Evolutionary conservation across 2,797 vertebrate species (phyloP), one percentile per base, ranked within the genome.

Genomic region (Adrianichthys oophorus): DNA sequence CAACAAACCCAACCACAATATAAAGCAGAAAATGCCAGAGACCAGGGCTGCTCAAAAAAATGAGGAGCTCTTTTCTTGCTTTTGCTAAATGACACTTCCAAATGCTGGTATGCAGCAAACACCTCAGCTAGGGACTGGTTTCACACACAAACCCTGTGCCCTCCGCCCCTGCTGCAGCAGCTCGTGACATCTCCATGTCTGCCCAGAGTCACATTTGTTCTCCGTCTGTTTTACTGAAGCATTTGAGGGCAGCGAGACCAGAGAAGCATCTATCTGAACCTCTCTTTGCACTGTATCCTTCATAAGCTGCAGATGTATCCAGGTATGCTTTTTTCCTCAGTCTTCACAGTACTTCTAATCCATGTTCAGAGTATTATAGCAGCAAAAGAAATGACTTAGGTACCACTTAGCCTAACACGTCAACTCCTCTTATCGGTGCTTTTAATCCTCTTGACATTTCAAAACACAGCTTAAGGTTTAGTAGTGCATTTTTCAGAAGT

Each of bases 391-490:
- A 78, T 82, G 65, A 76, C 68, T 74, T 71, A 37, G 32, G 32
- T 37, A 10, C 10, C 70, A 69, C 70, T 86, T 72, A 74, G 76
- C 63, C 81, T 75, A 81, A 76, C 79, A 80, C 70, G 59, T 59
- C 67, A 68, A 68, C 64, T 52, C 46, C 56, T 70, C 71, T 82
- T 78, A 78, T 74, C 69, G 49, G 56, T 37, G 52, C 73, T 48
- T 74, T 83, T 80, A 80, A 88, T 87, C 84, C 82, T 79, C 66
- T 74, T 85, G 86, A 70, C 75, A 86, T 87, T 89, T 87, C 24
- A 78, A 65, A 75, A 65, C 54, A 48, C 48, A 62, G 65, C 43
- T 0, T 43, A 44, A 49, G 43, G 37, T 76, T 48, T 50, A 10
- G 21, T 46, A 41, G 24, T 41, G 56, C 59, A 68, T 58, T 17